Evolutionary conservation across 2,888 invertebrate species (phyloP), one percentile per base, ranked within the genome.

Genomic region (Drosophila longiperda): DNA sequence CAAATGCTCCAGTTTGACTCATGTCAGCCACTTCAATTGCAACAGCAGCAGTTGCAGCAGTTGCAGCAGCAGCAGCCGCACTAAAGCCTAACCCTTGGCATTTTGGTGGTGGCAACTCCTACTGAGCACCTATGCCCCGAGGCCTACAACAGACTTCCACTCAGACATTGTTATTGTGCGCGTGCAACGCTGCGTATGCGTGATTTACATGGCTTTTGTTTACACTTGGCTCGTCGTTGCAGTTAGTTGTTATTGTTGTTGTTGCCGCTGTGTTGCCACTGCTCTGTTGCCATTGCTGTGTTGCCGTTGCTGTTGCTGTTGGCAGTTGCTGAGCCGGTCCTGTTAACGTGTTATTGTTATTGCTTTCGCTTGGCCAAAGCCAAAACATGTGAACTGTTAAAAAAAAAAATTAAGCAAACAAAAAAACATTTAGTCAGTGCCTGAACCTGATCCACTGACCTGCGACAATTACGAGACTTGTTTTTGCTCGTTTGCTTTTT

Each of bases 181-280:
- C 80, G 82, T 84, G 80, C 80, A 82, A 78, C 82, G 89, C 78
- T 84, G 85, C 85, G 88, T 80, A 87, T 85, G 80, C 85, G 80
- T 90, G 86, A 88, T 86, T 87, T 90, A 69, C 90, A 89, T 90
- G 80, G 69, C 73, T 78, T 75, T 81, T 88, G 89, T 83, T 90
- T 88, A 73, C 70, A 49, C 65, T 75, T 78, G 60, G 36, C 49
- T 60, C 12, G 53, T 15, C 48, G 58, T 60, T 68, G 38, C 64
- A 68, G 32, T 42, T 54, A 66, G 45, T 54, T 72, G 50, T 53
- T 65, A 38, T 29, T 60, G 15, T 65, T 73, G 40, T 64, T 49
- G 40, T 36, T 64, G 62, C 8, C 49, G 62, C 38, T 78, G 61
- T 78, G 61, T 36, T 57, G 49, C 17, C 61, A 45, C 54, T 70